A percentile compares a stretch with the other conserved stretches of the same genome.
Evolutionary conservation across 2,888 invertebrate species (phyloP).

Genomic region (Cantharis rufa): DNA sequence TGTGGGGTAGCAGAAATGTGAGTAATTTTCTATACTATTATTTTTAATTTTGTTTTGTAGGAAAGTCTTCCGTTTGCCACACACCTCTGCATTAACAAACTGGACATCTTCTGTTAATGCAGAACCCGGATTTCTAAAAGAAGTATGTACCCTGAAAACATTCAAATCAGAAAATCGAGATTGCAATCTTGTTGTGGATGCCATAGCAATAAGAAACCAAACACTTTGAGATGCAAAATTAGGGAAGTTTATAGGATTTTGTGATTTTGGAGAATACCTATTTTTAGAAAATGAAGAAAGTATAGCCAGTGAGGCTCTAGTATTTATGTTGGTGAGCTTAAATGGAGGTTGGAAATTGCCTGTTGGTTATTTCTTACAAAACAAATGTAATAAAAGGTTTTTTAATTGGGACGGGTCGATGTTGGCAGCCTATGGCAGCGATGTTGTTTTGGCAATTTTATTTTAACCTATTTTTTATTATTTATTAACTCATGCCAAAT

Average conservation of each 20-base stretch:
- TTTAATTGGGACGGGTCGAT: too few relatives aligned
- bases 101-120: slow-evolving; percentile 7
- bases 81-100: not conserved
- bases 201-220: slow-evolving; percentile 22
- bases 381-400: too few relatives aligned
- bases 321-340: slow-evolving; percentile 29
- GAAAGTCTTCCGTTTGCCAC: not conserved
- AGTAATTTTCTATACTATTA: too few relatives aligned
- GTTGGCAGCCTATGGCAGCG: too few relatives aligned
- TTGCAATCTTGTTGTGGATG: not conserved
- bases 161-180: not conserved
- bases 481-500: too few relatives aligned
- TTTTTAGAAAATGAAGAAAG: too few relatives aligned
- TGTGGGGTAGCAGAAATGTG: too few relatives aligned
- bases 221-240: slow-evolving; percentile 16
- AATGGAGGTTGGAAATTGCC: slow-evolving; percentile 25
- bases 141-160: not conserved
- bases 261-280: too few relatives aligned
- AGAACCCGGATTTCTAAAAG: slow-evolving; percentile 4
- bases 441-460: too few relatives aligned
- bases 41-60: too few relatives aligned
- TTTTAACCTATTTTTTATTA: too few relatives aligned
- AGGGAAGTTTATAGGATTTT: too few relatives aligned
- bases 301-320: slow-evolving; percentile 3
- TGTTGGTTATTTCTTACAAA: slow-evolving; percentile 34